phyloP scores from a whole-genome alignment of 2,113 vertebrate genomes.

The Protobothrops flavoviridis region DNA sequence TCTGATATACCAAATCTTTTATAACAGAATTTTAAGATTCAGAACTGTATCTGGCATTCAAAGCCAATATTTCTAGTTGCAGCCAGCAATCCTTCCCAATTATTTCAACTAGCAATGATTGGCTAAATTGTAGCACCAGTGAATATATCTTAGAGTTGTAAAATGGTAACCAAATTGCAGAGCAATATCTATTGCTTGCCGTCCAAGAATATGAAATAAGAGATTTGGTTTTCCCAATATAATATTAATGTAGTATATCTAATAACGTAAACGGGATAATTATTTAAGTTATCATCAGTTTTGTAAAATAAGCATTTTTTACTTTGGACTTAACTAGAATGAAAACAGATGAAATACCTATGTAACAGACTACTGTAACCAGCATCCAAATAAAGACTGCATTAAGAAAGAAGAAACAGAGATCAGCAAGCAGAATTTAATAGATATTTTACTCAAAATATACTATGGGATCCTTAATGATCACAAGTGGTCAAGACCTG shows the following conservation, averaged over 20 bases:
- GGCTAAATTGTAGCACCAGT: neutral
- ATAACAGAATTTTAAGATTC: neutral
- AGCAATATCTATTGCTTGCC: neutral
- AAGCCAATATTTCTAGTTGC: neutral
- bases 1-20: neutral
- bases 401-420: slow-evolving; percentile 39
- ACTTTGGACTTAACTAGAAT: neutral
- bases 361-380: neutral
- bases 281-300: neutral
- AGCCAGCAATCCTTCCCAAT: neutral
- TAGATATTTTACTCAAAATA: slow-evolving; percentile 45
- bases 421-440: slow-evolving; percentile 26
- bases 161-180: neutral
- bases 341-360: neutral
- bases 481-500: slow-evolving; percentile 52
- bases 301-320: neutral
- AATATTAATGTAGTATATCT: neutral
- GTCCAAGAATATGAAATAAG: neutral
- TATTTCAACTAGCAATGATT: neutral
- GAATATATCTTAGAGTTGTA: neutral
- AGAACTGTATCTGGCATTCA: neutral
- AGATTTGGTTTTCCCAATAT: neutral
- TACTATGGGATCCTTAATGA: slow-evolving; percentile 67
- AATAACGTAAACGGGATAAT: neutral
- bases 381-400: slow-evolving; percentile 19